These are phyloP conservation scores for Clupea harengus DNA, from an alignment of 2,113 vertebrate species.

Conservation along the genomic window DNA sequence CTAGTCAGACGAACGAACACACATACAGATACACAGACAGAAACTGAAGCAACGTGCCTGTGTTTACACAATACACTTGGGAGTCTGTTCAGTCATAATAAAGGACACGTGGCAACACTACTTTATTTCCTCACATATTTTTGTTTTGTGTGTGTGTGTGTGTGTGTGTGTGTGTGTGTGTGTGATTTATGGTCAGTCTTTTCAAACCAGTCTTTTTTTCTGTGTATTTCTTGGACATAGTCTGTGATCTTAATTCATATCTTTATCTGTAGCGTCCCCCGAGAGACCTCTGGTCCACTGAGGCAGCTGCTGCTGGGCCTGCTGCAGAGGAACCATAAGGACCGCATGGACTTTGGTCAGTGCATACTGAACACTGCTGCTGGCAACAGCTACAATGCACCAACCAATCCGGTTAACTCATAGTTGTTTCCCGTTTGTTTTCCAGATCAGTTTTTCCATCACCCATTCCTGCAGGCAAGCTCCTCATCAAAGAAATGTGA, in stretches of 20 bases:
- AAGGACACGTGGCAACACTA: not conserved
- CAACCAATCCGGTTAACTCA: not conserved
- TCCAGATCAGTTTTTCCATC: conserved; percentile 90
- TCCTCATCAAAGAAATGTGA: conserved; percentile 94
- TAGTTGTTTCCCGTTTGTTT: not conserved
- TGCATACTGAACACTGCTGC: not conserved
- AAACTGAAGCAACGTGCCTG: not conserved
- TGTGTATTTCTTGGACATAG: too few relatives aligned
- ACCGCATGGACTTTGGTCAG: conserved; percentile 96
- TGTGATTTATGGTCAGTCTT: not conserved
- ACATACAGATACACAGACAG: not conserved
- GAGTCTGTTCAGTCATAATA: not conserved
- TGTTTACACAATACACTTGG: not conserved
- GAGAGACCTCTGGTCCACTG: conserved; percentile 89
- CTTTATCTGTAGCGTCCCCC: conserved; percentile 80
- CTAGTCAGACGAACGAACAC: not conserved
- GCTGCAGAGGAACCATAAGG: conserved; percentile 87
- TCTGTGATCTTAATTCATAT: not conserved
- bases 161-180: not conserved
- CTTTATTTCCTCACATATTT: not conserved
- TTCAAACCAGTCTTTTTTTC: too few relatives aligned
- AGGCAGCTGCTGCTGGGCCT: conserved; percentile 88
- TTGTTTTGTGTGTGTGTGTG: not conserved
- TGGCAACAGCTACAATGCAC: not conserved
- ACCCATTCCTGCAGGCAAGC: conserved; percentile 88